Conservation (phyloP, 2,113 vertebrate genomes). For the Prolemur simus region DNA sequence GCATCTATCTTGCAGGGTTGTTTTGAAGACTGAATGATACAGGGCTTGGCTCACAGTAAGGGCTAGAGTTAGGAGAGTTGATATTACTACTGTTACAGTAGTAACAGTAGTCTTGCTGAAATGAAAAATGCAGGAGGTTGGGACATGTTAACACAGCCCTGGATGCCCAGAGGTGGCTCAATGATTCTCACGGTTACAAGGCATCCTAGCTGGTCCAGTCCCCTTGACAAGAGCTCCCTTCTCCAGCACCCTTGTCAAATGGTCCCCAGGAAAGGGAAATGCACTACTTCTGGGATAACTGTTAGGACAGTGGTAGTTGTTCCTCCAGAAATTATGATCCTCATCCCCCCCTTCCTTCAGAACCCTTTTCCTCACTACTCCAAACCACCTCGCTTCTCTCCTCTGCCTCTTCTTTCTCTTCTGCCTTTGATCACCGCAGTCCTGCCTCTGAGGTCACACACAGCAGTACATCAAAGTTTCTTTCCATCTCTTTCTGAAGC, state of each 20-base stretch:
- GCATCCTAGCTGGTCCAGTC: not conserved
- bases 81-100: not conserved
- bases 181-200: not conserved
- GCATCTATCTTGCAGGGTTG: not conserved
- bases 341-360: not conserved
- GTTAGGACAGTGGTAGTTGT: not conserved
- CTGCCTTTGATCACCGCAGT: constrained; percentile 42
- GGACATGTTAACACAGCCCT: not conserved
- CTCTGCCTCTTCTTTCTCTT: not conserved
- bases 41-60: not conserved
- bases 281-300: not conserved
- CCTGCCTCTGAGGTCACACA: not conserved
- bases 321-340: not conserved
- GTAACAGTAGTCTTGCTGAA: not conserved
- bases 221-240: not conserved
- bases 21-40: not conserved
- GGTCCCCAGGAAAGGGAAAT: not conserved
- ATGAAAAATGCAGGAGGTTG: not conserved
- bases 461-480: constrained; percentile 46
- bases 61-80: not conserved
- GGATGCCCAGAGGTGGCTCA: not conserved
- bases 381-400: not conserved
- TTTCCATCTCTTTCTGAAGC: constrained; percentile 25
- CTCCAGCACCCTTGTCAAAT: not conserved
- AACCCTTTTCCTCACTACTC: not conserved